phyloP scores from a whole-genome alignment of 2,888 invertebrate species.

The Drosophila nigricruria region DNA sequence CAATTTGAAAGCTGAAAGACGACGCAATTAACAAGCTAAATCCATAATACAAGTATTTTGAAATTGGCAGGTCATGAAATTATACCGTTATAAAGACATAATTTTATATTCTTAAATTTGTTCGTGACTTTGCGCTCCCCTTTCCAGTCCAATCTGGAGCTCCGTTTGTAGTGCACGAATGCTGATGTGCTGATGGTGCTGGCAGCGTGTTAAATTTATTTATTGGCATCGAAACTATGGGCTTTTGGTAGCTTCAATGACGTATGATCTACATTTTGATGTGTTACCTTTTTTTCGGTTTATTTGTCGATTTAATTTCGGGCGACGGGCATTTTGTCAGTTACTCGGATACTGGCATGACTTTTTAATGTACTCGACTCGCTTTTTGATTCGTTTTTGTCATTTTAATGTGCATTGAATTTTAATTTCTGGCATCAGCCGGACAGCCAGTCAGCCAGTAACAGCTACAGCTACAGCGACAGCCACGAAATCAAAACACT shows the following conservation, averaged over 20 bases:
- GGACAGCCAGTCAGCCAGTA: slow-evolving; percentile 18
- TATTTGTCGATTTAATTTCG: slow-evolving; percentile 32
- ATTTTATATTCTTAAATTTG: not conserved
- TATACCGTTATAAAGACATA: not conserved
- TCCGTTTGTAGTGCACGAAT: slow-evolving; percentile 1
- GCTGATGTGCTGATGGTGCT: slow-evolving; percentile 3
- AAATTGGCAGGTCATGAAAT: not conserved
- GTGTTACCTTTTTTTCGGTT: slow-evolving; percentile 43
- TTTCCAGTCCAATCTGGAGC: not conserved
- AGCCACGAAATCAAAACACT: slow-evolving; percentile 54
- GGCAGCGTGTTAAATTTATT: slow-evolving; percentile 72
- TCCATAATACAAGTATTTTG: not conserved
- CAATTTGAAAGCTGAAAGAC: not conserved
- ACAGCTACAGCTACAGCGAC: slow-evolving; percentile 9
- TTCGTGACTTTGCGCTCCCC: not conserved
- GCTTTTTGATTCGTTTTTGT: slow-evolving; percentile 69
- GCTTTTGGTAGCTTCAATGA: slow-evolving; percentile 68
- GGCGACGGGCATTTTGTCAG: slow-evolving; percentile 35
- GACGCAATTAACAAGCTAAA: not conserved
- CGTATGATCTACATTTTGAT: slow-evolving; percentile 78
- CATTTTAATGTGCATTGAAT: slow-evolving; percentile 77
- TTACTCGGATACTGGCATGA: slow-evolving; percentile 57
- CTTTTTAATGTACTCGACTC: slow-evolving; percentile 66
- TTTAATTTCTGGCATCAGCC: slow-evolving; percentile 59
- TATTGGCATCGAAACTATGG: slow-evolving; percentile 72